phyloP scores from a whole-genome alignment of 2,113 vertebrate genomes.

The Elaphurus davidianus region DNA sequence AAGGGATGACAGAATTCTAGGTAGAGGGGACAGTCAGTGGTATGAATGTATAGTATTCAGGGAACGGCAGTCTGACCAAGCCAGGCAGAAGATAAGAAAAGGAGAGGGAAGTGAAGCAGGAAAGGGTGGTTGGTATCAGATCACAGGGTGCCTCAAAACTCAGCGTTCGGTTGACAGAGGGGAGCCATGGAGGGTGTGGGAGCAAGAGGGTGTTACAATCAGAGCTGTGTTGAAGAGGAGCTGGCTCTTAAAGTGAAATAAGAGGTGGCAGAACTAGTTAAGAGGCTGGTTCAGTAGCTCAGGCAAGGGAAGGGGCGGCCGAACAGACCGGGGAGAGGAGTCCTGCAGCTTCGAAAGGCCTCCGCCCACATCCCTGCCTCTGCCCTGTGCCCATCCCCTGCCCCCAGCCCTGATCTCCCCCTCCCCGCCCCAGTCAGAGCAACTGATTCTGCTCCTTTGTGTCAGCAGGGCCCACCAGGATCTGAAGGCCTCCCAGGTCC shows the following conservation, averaged over 20 bases:
- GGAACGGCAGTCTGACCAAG: not conserved
- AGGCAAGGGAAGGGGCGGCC: not conserved
- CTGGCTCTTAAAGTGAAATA: not conserved
- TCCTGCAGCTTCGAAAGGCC: not conserved
- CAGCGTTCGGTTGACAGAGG: not conserved
- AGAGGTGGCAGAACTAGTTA: not conserved
- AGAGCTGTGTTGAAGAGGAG: not conserved
- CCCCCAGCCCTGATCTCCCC: not conserved
- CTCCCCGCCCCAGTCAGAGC: not conserved
- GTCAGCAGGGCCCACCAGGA: slow-evolving; percentile 89
- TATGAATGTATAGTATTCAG: not conserved
- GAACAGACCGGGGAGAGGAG: not conserved
- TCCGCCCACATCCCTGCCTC: not conserved
- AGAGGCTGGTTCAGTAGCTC: not conserved
- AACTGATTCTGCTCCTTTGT: not conserved
- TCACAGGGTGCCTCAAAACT: not conserved
- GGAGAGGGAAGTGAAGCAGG: not conserved
- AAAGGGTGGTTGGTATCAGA: not conserved
- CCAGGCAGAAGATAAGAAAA: not conserved
- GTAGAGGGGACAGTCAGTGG: not conserved
- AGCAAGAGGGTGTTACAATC: not conserved
- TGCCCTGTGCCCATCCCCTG: not conserved
- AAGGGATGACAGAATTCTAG: not conserved
- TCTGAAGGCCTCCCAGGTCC: slow-evolving; percentile 88
- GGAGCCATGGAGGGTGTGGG: not conserved